These are phyloP conservation scores for Brachypodius melanocephalos DNA, from an alignment of 2,113 vertebrate genomes.

Conservation along the genomic window DNA sequence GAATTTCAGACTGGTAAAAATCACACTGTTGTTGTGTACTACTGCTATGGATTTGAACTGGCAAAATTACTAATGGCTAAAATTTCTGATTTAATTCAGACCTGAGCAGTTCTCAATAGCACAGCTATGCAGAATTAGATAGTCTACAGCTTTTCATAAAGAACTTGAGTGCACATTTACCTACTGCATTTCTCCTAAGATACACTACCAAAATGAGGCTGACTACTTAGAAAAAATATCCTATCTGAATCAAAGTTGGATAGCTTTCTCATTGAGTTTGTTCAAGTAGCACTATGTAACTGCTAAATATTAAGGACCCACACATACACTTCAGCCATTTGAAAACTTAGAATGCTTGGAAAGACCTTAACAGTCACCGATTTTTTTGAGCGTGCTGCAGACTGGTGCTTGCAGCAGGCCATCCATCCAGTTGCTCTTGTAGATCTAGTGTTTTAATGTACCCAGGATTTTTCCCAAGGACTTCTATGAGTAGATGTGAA, in stretches of 20 bases:
- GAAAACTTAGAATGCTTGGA: background rate
- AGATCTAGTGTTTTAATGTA: background rate
- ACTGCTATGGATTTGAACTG: background rate
- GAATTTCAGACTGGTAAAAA: background rate
- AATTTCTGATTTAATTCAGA: background rate
- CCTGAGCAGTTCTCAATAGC: background rate
- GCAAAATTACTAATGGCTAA: background rate
- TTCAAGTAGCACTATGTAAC: background rate
- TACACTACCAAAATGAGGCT: background rate
- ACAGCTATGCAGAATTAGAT: background rate
- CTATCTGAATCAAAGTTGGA: background rate
- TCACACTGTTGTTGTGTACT: background rate
- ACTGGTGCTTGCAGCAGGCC: background rate
- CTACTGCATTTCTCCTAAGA: background rate
- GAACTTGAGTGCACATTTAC: background rate
- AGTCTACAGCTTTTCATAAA: background rate
- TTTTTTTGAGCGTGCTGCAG: background rate
- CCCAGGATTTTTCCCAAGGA: background rate
- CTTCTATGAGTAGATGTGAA: background rate
- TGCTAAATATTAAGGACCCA: background rate
- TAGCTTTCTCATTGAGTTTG: background rate
- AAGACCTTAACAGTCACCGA: background rate
- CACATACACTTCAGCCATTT: background rate
- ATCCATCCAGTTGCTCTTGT: background rate
- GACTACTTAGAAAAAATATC: background rate